phyloP scores from a whole-genome alignment of 1,140 invertebrate species.

The Orchestia grillus region DNA sequence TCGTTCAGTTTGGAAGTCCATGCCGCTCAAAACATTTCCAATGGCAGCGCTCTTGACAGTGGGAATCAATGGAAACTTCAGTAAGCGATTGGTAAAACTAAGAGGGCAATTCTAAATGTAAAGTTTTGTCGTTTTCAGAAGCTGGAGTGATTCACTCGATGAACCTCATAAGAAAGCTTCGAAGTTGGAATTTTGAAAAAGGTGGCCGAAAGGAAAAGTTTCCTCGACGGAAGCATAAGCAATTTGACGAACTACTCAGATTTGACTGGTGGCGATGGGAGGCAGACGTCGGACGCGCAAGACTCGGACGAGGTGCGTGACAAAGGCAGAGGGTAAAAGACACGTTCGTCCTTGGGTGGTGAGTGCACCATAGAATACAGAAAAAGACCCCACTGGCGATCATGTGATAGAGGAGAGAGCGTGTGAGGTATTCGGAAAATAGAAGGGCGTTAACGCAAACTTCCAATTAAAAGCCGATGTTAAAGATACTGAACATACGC shows the following conservation, averaged over 20 bases:
- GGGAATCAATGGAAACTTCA: not conserved
- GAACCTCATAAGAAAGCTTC: not conserved
- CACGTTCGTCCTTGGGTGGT: not conserved
- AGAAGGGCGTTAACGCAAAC: not conserved
- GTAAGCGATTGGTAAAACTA: not conserved
- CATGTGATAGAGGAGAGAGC: not conserved
- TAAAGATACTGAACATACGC: not conserved
- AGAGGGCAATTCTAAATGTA: not conserved
- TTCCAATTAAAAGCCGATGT: not conserved
- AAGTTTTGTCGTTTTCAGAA: not conserved
- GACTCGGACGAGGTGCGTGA: not conserved
- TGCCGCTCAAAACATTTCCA: not conserved
- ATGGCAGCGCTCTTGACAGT: not conserved
- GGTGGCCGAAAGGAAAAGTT: not conserved
- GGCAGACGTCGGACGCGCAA: not conserved
- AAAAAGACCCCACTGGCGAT: not conserved
- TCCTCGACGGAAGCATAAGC: not conserved
- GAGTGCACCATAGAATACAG: not conserved
- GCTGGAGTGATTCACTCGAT: not conserved
- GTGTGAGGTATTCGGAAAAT: not conserved
- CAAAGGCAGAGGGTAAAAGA: not conserved
- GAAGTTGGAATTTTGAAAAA: not conserved
- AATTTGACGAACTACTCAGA: not conserved
- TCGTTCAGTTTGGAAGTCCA: not conserved
- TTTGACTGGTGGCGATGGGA: not conserved